Evolutionary conservation across 2,888 invertebrate genomes (phyloP).

Genomic region (Frankliniella fusca): DNA sequence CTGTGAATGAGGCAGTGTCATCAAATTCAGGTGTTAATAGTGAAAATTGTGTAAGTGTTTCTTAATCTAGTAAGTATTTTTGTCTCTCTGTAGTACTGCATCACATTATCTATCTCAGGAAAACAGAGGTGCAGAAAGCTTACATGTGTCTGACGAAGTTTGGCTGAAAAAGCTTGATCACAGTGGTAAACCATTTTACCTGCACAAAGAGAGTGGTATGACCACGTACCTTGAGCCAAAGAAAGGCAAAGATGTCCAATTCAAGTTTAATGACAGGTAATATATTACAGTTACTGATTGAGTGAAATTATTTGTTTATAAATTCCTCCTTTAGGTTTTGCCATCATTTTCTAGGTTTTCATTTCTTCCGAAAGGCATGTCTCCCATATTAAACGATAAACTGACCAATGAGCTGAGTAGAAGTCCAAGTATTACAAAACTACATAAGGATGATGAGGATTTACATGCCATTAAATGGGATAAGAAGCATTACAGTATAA

Average conservation of each 20-base stretch:
- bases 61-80: no score
- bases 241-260: conserved; percentile 36
- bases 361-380: conserved; percentile 59
- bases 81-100: no score
- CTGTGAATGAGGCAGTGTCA: no score
- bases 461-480: conserved; percentile 46
- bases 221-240: conserved; percentile 41
- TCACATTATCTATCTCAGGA: no score
- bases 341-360: conserved; percentile 46
- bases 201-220: conserved; percentile 44
- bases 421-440: conserved; percentile 44
- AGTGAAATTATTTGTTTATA: background rate
- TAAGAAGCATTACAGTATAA: conserved; percentile 41
- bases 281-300: background rate
- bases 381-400: conserved; percentile 52
- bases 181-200: conserved; percentile 42
- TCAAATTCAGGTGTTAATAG: no score
- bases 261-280: background rate
- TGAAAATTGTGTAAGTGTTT: no score
- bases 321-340: background rate
- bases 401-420: conserved; percentile 42
- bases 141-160: background rate
- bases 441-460: conserved; percentile 41
- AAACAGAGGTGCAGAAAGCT: background rate
- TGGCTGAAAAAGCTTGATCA: conserved; percentile 39